A percentile compares a stretch with the other conserved stretches of the same genome.
Conservation (phyloP, 2,888 invertebrate species). For the Graphium colonna region DNA sequence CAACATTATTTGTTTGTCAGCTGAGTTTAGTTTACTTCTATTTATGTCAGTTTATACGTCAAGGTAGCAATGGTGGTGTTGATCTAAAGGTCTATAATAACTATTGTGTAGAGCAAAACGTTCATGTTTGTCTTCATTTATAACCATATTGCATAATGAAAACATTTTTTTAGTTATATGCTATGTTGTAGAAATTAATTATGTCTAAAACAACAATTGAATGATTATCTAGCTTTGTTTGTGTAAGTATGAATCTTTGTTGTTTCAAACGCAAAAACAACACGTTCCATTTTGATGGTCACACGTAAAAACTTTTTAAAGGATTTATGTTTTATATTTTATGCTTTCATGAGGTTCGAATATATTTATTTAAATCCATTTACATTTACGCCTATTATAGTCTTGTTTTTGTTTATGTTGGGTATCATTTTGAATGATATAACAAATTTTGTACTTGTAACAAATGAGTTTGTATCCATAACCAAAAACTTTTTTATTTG, state of each 20-base stretch:
- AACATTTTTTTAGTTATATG: not conserved
- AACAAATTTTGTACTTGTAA: not conserved
- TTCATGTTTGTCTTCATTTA: conserved; percentile 25
- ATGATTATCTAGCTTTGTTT: conserved; percentile 47
- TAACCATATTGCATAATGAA: conserved; percentile 6
- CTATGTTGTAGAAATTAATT: conserved; percentile 25
- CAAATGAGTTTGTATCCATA: not conserved
- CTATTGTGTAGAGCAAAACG: conserved; percentile 24
- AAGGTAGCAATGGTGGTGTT: conserved; percentile 64
- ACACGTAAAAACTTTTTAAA: conserved; percentile 5
- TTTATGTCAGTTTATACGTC: conserved; percentile 21
- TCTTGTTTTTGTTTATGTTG: conserved; percentile 46
- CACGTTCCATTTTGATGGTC: conserved; percentile 43
- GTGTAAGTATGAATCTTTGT: conserved; percentile 72
- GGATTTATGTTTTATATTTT: not conserved
- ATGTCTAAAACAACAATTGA: conserved; percentile 39
- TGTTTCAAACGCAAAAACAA: conserved; percentile 61
- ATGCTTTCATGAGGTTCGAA: not conserved
- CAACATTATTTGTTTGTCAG: conserved; percentile 34
- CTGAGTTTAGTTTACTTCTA: conserved; percentile 43
- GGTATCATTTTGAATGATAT: conserved; percentile 21
- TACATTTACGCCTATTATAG: not conserved
- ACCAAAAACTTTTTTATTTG: not conserved
- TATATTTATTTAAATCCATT: not conserved
- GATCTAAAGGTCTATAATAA: conserved; percentile 40